These are phyloP conservation scores for Hyposoter dolosus DNA, from an alignment of 2,888 invertebrate genomes.

Conservation along the genomic window DNA sequence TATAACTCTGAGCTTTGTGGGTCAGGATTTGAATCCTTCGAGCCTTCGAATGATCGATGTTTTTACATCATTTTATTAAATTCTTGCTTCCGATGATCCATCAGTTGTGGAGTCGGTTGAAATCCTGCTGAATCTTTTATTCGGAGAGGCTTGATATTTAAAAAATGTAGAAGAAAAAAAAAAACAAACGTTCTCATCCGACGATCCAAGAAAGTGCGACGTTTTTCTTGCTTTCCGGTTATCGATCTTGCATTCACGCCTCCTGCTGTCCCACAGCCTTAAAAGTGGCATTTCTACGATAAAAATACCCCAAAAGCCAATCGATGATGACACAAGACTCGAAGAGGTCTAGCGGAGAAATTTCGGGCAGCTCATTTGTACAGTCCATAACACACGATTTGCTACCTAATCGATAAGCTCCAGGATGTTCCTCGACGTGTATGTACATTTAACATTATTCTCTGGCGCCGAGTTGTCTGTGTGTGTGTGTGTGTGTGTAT, in stretches of 20 bases:
- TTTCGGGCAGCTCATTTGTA: constrained; percentile 35
- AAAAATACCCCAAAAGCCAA: neutral
- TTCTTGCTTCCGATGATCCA: too few species aligned
- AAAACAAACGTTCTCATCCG: too few species aligned
- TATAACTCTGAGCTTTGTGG: neutral
- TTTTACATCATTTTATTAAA: too few species aligned
- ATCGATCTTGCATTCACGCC: neutral
- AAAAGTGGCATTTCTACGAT: neutral
- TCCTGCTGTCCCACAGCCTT: too few species aligned
- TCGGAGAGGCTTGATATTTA: too few species aligned
- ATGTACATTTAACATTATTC: neutral
- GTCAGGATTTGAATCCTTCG: too few species aligned
- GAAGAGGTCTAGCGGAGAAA: constrained; percentile 13
- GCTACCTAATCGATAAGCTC: constrained; percentile 51
- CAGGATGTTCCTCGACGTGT: neutral
- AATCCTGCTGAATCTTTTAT: too few species aligned
- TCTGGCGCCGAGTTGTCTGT: neutral
- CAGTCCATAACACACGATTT: constrained; percentile 41
- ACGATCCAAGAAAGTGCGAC: too few species aligned
- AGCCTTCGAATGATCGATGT: too few species aligned
- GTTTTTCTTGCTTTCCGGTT: too few species aligned
- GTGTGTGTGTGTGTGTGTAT: neutral
- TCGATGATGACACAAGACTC: neutral
- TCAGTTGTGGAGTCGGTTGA: too few species aligned
- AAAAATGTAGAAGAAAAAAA: too few species aligned